Base-by-base conservation (phyloP, 2,797 vertebrate species). In the Morus bassanus region DNA sequence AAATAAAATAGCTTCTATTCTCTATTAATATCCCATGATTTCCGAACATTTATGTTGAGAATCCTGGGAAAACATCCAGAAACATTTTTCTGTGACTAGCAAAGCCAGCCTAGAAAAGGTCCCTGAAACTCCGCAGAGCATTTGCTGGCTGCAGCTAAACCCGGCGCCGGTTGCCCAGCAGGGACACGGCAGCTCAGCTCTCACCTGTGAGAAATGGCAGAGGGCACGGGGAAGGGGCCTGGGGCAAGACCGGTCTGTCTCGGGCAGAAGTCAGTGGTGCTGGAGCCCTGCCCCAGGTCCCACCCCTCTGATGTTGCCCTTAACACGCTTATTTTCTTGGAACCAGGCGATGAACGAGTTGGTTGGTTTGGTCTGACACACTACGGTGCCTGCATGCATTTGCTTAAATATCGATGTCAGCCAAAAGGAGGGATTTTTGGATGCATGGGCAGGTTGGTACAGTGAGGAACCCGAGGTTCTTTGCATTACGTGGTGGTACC, bases 121-220 rank as follows among this genome's bases (percentile, higher is more conserved):
- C 68, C 48, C 39, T 23, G 57, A 57, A 33, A 13, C 35, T 65
- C 61, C 16, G 45, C 17, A 12, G 48, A 28, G 48, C 43, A 13
- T 61, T 39, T 90, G 23, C 43, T 60, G 75, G 43, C 61, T 78
- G 68, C 39, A 45, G 54, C 50, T 45, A n/a, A 25, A 15, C 10
- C 22, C 1, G 0, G 54, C 7, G 0, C 28, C 0, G 2, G 37
- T 18, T 35, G 7, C 45, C 43, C 46, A 18, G 86, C 73, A 54
- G n/a, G 82, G 72, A 7, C 45, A 10, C 0, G 1, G 65, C 79
- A 43, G 72, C 63, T 43, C 33, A 1, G 67, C 35, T n/a, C 21
- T 37, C 46, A 9, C n/a, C n/a, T 10, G 4, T 37, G 10, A 14
- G 27, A 17, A 35, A n/a, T 13, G 43, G 74, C 65, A 10, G 9